Conservation (phyloP, 2,797 vertebrate species). For the Tenualosa thibaudeaui region DNA sequence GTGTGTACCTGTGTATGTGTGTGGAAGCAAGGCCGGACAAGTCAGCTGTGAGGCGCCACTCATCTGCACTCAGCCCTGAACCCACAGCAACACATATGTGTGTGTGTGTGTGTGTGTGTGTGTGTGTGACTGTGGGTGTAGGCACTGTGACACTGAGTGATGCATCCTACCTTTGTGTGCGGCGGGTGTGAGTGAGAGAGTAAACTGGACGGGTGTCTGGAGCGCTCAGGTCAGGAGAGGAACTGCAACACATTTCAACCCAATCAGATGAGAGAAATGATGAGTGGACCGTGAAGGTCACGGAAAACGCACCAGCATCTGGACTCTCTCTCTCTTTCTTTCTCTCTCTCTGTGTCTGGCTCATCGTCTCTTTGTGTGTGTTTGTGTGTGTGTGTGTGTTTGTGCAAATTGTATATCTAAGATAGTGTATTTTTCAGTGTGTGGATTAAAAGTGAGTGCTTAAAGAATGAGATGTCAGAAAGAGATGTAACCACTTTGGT, state of each 20-base stretch:
- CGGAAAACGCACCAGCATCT: not conserved
- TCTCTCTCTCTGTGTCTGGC: not conserved
- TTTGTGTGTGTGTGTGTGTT: too few species aligned
- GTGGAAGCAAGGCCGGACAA: not conserved
- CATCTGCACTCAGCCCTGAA: not conserved
- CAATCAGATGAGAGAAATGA: slow-evolving; percentile 2
- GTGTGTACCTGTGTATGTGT: slow-evolving; percentile 10
- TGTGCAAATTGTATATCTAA: too few species aligned
- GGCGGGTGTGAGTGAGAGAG: not conserved
- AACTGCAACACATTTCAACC: too few species aligned
- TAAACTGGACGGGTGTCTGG: too few species aligned
- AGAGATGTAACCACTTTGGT: too few species aligned
- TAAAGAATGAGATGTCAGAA: too few species aligned
- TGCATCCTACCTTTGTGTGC: not conserved
- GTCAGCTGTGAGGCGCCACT: not conserved
- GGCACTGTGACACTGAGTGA: not conserved
- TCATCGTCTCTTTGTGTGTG: not conserved
- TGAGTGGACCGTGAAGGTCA: slow-evolving; percentile 20
- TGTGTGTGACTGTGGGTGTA: not conserved
- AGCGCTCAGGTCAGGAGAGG: too few species aligned
- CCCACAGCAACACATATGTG: not conserved
- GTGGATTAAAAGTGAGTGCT: too few species aligned
- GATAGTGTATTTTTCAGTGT: too few species aligned
- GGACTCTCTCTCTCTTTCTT: not conserved
- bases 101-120: not conserved